Evolutionary conservation across 2,113 vertebrate genomes (phyloP).

Genomic region (Chloroceryle aenea): DNA sequence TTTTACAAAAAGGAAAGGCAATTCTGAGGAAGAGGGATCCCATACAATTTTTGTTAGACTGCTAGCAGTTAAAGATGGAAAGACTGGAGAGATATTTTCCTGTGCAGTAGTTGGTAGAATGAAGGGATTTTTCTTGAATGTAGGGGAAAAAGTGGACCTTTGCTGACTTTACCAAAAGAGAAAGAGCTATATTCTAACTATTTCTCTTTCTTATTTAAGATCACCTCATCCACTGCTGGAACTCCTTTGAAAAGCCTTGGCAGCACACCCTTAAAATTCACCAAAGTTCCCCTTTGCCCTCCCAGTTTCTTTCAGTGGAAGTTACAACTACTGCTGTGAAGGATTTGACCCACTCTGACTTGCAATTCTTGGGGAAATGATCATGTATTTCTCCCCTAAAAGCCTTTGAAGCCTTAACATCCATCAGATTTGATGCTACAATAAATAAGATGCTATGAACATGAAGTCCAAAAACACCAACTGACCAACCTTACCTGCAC

Average conservation of each 20-base stretch:
- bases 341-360: neutral
- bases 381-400: neutral
- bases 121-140: neutral
- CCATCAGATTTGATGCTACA: neutral
- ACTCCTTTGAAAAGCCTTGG: neutral
- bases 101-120: neutral
- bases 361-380: neutral
- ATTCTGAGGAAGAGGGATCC: neutral
- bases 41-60: neutral
- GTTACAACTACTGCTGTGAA: neutral
- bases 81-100: neutral
- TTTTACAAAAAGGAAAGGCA: neutral
- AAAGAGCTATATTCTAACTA: neutral
- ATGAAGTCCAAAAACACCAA: neutral
- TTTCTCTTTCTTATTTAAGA: neutral
- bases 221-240: neutral
- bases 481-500: neutral
- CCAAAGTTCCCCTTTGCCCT: neutral
- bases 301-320: neutral
- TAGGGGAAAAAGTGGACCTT: neutral
- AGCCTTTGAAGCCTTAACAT: neutral
- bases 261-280: neutral
- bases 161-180: neutral
- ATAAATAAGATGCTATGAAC: neutral
- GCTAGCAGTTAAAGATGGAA: neutral